Evolutionary conservation across 2,113 vertebrate genomes (phyloP).

Genomic region (Pseudonaja textilis): DNA sequence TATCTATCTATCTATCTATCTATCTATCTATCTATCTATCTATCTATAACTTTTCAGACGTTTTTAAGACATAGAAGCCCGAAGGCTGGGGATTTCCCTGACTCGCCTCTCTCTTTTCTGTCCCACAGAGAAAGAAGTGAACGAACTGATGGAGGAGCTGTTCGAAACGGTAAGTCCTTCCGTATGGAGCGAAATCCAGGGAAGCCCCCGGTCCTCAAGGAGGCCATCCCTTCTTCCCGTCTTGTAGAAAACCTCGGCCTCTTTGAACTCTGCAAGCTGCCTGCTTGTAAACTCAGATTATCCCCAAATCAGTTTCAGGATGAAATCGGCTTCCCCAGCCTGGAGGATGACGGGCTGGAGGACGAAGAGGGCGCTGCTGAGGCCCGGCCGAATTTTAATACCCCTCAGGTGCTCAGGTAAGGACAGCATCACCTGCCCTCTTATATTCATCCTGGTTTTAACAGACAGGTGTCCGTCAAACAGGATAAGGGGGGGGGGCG

Average conservation of each 20-base stretch:
- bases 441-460: not conserved
- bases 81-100: not conserved
- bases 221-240: not conserved
- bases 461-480: not conserved
- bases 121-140: slow-evolving; percentile 91
- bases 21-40: too few relatives aligned
- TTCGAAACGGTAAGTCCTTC: slow-evolving; percentile 86
- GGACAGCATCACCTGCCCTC: not conserved
- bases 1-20: too few relatives aligned
- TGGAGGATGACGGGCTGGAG: slow-evolving; percentile 82
- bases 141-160: slow-evolving; percentile 92
- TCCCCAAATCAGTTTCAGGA: slow-evolving; percentile 82
- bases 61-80: not conserved
- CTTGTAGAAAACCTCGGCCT: not conserved
- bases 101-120: not conserved
- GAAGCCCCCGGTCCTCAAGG: not conserved
- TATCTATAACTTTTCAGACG: not conserved
- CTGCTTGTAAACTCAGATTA: not conserved
- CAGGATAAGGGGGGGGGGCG: rapidly evolving
- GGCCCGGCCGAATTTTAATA: slow-evolving; percentile 78
- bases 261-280: too few relatives aligned
- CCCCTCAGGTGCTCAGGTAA: slow-evolving; percentile 86
- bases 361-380: slow-evolving; percentile 77
- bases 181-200: not conserved
- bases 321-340: slow-evolving; percentile 79